Evolutionary conservation across 2,113 vertebrate species (phyloP).

Genomic region (Leiothrix lutea): DNA sequence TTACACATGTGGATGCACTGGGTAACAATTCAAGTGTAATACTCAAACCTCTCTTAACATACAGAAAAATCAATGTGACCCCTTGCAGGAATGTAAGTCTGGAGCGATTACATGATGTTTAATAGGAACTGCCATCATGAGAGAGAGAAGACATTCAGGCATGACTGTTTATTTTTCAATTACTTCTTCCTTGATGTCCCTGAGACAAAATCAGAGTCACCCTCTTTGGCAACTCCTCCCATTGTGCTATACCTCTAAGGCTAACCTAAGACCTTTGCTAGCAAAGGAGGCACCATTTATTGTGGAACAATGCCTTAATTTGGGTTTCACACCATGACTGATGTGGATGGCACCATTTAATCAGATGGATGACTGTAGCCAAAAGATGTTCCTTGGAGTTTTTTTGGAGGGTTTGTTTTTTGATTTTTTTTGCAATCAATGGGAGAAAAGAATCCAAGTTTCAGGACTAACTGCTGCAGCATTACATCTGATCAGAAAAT

Average conservation of each 20-base stretch:
- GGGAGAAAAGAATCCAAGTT: background rate
- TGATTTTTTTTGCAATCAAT: background rate
- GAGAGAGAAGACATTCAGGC: background rate
- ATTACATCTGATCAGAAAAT: background rate
- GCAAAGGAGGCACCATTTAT: background rate
- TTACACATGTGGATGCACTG: background rate
- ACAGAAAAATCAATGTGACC: conserved; percentile 11
- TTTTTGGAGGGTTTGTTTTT: background rate
- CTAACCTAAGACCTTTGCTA: background rate
- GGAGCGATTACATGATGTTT: background rate
- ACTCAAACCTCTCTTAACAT: background rate
- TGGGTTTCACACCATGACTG: background rate
- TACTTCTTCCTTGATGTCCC: background rate
- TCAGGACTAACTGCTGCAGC: background rate
- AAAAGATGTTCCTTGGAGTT: background rate
- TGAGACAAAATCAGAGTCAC: background rate
- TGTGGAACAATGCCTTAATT: conserved; percentile 7
- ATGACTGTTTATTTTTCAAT: background rate
- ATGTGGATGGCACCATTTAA: background rate
- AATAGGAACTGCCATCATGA: background rate
- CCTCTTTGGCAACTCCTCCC: background rate
- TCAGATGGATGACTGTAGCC: background rate
- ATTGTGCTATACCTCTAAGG: background rate
- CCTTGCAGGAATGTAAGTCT: background rate
- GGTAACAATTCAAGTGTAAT: background rate